Conservation (phyloP, 2,888 invertebrate species). For the Asteroscopus sphinx region DNA sequence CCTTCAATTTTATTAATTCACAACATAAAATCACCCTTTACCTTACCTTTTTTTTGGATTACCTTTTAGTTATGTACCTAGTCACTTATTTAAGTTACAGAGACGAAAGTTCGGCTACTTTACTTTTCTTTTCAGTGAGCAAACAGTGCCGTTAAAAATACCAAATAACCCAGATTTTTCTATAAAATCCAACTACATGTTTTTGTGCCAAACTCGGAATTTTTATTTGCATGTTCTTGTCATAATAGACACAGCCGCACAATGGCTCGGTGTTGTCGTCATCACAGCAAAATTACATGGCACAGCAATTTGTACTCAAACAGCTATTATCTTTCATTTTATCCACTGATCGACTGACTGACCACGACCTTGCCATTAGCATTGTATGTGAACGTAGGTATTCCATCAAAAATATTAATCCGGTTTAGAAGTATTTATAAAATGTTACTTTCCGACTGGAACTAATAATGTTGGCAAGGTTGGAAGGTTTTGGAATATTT, state of each 20-base stretch:
- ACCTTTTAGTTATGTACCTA: too few species aligned
- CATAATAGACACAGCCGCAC: slow-evolving; percentile 37
- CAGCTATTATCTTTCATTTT: slow-evolving; percentile 57
- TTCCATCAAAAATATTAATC: slow-evolving; percentile 19
- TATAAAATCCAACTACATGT: slow-evolving; percentile 5
- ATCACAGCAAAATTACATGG: slow-evolving; percentile 55
- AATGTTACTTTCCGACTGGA: slow-evolving; percentile 14
- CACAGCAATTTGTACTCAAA: slow-evolving; percentile 49
- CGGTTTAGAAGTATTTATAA: slow-evolving; percentile 7
- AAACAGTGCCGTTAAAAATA: neutral
- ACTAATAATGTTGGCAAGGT: neutral
- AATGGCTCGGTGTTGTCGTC: slow-evolving; percentile 53
- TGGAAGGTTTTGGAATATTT: neutral
- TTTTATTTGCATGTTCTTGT: slow-evolving; percentile 33
- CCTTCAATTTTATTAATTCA: too few species aligned
- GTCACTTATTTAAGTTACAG: too few species aligned
- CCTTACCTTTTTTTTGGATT: too few species aligned
- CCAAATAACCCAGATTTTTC: slow-evolving; percentile 8
- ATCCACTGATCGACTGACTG: slow-evolving; percentile 53
- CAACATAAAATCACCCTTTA: too few species aligned
- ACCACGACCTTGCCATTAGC: slow-evolving; percentile 64
- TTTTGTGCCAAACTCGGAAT: slow-evolving; percentile 10
- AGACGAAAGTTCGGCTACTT: too few species aligned
- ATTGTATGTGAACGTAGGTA: slow-evolving; percentile 19
- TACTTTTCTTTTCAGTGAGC: too few species aligned